These are phyloP conservation scores for Cerceris ruficornis DNA, from an alignment of 2,888 invertebrate genomes.

Conservation along the genomic window DNA sequence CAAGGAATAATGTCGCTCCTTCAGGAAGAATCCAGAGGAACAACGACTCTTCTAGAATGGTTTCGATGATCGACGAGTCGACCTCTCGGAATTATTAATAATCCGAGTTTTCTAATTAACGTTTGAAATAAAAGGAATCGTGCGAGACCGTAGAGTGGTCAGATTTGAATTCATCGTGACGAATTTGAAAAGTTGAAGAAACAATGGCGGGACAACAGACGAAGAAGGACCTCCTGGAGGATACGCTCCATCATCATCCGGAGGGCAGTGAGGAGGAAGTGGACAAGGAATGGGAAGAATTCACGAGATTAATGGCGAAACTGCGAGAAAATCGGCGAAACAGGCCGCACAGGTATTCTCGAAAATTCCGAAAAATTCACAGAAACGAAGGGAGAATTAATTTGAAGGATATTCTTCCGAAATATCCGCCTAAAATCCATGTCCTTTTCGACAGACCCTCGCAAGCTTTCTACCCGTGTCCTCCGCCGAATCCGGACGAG, in stretches of 20 bases:
- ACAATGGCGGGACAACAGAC: slow-evolving; percentile 71
- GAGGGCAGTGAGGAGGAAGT: slow-evolving; percentile 83
- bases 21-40: not conserved
- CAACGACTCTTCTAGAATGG: not conserved
- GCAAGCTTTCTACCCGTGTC: slow-evolving; percentile 84
- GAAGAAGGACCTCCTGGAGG: slow-evolving; percentile 75
- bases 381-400: not conserved
- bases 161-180: slow-evolving; percentile 6
- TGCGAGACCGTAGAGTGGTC: not conserved
- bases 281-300: slow-evolving; percentile 86
- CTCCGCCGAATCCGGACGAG: slow-evolving; percentile 83
- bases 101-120: too few species aligned
- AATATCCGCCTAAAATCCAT: not conserved
- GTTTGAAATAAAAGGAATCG: not conserved
- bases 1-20: too few species aligned
- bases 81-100: too few species aligned
- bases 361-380: not conserved
- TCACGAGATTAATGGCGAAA: slow-evolving; percentile 83
- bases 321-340: slow-evolving; percentile 78
- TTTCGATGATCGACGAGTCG: not conserved
- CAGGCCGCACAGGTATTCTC: slow-evolving; percentile 76
- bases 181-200: not conserved
- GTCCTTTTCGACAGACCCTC: slow-evolving; percentile 72
- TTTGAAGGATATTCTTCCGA: not conserved
- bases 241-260: slow-evolving; percentile 77